phyloP scores from a whole-genome alignment of 1,140 invertebrate species.

The Patella vulgata region DNA sequence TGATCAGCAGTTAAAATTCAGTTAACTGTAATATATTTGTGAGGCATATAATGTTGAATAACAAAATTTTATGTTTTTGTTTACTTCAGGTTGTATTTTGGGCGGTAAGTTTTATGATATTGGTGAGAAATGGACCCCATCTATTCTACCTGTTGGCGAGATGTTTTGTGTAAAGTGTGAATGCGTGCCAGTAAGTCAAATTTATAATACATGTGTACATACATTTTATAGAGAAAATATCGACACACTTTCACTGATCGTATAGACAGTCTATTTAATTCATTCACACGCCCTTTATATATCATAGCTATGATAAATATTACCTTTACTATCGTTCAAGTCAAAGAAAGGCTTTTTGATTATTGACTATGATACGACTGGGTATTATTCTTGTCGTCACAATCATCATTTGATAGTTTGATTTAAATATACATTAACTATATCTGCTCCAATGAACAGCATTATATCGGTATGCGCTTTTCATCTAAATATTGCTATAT shows the following conservation, averaged over 20 bases:
- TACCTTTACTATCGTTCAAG: not conserved
- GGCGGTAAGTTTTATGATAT: conserved; percentile 86
- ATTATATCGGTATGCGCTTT: no score
- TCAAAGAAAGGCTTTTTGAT: not conserved
- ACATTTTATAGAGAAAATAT: not conserved
- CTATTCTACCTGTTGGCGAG: conserved; percentile 89
- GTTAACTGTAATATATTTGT: no score
- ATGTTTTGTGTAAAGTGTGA: conserved; percentile 94
- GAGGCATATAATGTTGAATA: no score
- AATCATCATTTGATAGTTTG: no score
- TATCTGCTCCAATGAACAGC: no score
- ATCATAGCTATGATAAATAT: not conserved
- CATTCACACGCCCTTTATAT: not conserved
- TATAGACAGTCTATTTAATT: not conserved
- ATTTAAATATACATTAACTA: no score
- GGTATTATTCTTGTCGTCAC: no score
- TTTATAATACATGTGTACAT: not conserved
- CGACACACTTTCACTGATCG: not conserved
- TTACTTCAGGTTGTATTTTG: conserved; percentile 85
- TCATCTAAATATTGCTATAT: no score
- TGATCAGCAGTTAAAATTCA: no score
- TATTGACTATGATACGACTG: not conserved
- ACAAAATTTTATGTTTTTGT: no score
- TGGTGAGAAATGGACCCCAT: conserved; percentile 88
- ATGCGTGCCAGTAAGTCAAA: conserved; percentile 84